A percentile compares a stretch with the other conserved stretches of the same genome.
These are phyloP conservation scores for Poicephalus gulielmi DNA, from an alignment of 2,113 vertebrate genomes.

Conservation along the genomic window DNA sequence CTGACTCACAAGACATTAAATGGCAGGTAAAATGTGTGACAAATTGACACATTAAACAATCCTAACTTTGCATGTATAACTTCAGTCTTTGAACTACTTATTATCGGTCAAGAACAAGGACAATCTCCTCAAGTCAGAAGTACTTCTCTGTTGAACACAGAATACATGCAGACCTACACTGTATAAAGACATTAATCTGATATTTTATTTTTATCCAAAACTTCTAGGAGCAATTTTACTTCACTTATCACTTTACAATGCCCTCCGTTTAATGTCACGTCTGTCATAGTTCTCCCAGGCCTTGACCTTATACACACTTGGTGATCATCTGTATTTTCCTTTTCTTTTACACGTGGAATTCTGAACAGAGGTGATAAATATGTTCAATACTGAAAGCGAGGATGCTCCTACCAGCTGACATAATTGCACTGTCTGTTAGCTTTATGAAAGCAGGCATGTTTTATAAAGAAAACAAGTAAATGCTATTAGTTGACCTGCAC, in stretches of 20 bases:
- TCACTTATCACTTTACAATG: background rate
- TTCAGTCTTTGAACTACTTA: background rate
- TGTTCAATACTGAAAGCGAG: background rate
- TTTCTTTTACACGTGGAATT: background rate
- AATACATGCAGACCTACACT: background rate
- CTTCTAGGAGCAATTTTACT: background rate
- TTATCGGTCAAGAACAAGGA: background rate
- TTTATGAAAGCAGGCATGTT: background rate
- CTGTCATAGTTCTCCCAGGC: background rate
- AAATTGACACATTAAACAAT: background rate
- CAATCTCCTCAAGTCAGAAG: background rate
- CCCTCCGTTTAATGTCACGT: background rate
- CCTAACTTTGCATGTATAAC: background rate
- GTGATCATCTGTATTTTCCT: background rate
- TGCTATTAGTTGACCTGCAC: background rate
- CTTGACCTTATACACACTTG: background rate
- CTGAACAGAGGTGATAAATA: background rate
- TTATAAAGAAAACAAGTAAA: background rate
- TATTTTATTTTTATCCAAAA: background rate
- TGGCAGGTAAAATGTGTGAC: background rate
- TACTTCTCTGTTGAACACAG: background rate
- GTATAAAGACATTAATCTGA: background rate
- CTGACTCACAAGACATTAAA: background rate
- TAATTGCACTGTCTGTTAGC: background rate
- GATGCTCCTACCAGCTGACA: background rate